Conservation (phyloP, 2,797 vertebrate species). For the Merluccius polli region DNA sequence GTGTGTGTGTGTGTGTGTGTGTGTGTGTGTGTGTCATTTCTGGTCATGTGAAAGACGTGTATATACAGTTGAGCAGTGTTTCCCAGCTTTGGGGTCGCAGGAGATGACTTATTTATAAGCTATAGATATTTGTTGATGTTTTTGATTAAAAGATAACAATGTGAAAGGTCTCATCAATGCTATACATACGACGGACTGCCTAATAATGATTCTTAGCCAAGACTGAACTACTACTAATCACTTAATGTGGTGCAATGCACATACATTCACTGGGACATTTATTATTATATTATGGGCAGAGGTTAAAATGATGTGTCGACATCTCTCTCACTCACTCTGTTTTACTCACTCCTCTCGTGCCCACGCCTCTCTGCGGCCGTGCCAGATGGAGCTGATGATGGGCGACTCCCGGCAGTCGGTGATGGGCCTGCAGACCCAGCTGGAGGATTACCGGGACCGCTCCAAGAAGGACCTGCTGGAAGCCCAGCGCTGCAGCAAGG, state of each 20-base stretch:
- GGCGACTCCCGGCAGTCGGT: slow-evolving; percentile 81
- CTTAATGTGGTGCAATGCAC: background rate
- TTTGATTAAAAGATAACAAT: background rate
- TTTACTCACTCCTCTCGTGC: background rate
- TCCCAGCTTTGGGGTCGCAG: background rate
- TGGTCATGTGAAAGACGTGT: background rate
- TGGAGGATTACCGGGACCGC: slow-evolving; percentile 89
- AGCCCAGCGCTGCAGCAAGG: slow-evolving; percentile 83
- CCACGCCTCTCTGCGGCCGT: background rate
- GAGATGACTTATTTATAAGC: background rate
- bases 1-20: slow-evolving; percentile 1
- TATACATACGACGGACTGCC: background rate
- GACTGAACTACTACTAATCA: background rate
- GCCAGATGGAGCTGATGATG: slow-evolving; percentile 84
- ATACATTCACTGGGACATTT: background rate
- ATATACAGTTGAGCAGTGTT: background rate
- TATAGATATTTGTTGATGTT: background rate
- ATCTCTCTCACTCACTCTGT: background rate
- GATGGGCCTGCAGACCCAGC: slow-evolving; percentile 73
- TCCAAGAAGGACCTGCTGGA: slow-evolving; percentile 84
- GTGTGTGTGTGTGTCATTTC: background rate
- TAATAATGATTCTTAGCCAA: background rate
- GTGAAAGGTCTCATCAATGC: background rate
- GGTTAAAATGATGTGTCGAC: background rate
- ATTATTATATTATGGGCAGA: background rate